phyloP scores from a whole-genome alignment of 2,888 invertebrate genomes.

The Nebria salina region DNA sequence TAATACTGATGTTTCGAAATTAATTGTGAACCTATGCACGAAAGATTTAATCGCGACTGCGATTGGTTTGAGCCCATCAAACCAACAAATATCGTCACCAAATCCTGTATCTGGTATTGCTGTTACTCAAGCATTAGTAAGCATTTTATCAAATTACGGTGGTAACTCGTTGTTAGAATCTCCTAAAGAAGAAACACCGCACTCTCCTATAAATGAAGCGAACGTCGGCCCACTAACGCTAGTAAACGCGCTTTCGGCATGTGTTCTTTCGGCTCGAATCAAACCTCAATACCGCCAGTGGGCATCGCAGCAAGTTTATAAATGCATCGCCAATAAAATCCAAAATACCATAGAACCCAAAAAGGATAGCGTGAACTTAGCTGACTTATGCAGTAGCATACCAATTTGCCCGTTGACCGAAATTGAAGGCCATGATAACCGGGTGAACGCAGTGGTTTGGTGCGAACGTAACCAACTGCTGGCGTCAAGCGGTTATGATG shows the following conservation, averaged over 20 bases:
- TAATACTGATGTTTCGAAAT: slow-evolving; percentile 65
- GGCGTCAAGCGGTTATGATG: slow-evolving; percentile 70
- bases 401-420: slow-evolving; percentile 57
- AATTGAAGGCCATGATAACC: slow-evolving; percentile 68
- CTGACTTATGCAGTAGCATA: slow-evolving; percentile 65
- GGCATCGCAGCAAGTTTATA: slow-evolving; percentile 70
- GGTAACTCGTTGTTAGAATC: slow-evolving; percentile 60
- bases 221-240: slow-evolving; percentile 63
- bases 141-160: slow-evolving; percentile 65
- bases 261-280: slow-evolving; percentile 67
- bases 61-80: slow-evolving; percentile 57
- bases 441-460: slow-evolving; percentile 64
- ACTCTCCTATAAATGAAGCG: slow-evolving; percentile 48
- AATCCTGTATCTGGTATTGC: slow-evolving; percentile 59
- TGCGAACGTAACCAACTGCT: slow-evolving; percentile 62
- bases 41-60: slow-evolving; percentile 64
- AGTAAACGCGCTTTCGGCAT: slow-evolving; percentile 70
- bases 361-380: slow-evolving; percentile 62
- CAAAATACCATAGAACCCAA: slow-evolving; percentile 57
- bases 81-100: slow-evolving; percentile 52
- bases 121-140: slow-evolving; percentile 70
- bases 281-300: slow-evolving; percentile 67
- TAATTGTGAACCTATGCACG: slow-evolving; percentile 69
- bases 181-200: slow-evolving; percentile 56
- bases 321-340: slow-evolving; percentile 61